Conservation (phyloP, 2,113 vertebrate genomes). For the Recurvirostra avosetta region DNA sequence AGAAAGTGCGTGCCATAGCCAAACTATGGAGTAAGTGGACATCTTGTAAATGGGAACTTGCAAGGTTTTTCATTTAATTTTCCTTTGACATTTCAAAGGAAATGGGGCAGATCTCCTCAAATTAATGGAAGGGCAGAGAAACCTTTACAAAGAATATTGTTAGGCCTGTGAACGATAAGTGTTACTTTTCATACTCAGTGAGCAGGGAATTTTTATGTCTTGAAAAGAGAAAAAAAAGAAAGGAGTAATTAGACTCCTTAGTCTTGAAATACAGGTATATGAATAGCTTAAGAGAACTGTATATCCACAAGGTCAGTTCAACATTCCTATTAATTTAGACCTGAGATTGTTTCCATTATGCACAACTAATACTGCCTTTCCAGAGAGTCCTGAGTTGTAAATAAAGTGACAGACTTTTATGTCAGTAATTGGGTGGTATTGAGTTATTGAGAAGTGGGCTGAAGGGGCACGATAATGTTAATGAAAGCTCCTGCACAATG, state of each 20-base stretch:
- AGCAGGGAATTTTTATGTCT: not conserved
- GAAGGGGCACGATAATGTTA: slow-evolving; percentile 2
- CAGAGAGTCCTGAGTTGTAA: slow-evolving; percentile 29
- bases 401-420: slow-evolving; percentile 54
- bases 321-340: slow-evolving; percentile 26
- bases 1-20: not conserved
- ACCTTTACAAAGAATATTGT: not conserved
- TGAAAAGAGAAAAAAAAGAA: not conserved
- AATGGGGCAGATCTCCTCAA: slow-evolving; percentile 5
- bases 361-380: not conserved
- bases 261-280: not conserved
- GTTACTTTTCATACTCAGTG: not conserved
- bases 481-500: slow-evolving; percentile 27
- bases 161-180: not conserved
- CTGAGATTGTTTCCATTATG: slow-evolving; percentile 15
- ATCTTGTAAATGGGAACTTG: not conserved
- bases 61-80: not conserved
- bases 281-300: not conserved
- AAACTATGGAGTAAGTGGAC: not conserved
- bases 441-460: slow-evolving; percentile 36
- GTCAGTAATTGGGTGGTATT: slow-evolving; percentile 45
- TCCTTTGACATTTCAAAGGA: slow-evolving; percentile 45
- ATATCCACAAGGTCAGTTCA: slow-evolving; percentile 30
- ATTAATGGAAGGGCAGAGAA: slow-evolving; percentile 26
- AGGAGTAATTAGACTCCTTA: not conserved